Evolutionary conservation across 2,113 vertebrate genomes (phyloP).

Genomic region (Colinus virginianus): DNA sequence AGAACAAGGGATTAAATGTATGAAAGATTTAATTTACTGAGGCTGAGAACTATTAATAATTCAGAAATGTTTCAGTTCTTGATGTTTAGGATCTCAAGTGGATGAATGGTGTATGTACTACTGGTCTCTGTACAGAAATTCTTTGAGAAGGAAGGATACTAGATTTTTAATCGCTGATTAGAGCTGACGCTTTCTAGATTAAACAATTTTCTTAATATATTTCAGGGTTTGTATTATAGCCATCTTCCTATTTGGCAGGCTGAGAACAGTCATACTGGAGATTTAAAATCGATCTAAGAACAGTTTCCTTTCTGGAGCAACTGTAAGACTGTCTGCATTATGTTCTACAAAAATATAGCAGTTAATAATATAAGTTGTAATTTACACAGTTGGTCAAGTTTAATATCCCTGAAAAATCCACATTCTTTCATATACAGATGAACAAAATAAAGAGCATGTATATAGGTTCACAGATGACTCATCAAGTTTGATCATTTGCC

Average conservation of each 20-base stretch:
- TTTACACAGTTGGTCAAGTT: not conserved
- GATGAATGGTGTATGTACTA: not conserved
- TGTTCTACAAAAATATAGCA: not conserved
- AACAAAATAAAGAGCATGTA: not conserved
- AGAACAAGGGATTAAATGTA: not conserved
- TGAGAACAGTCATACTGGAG: not conserved
- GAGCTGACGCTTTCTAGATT: conserved; percentile 9
- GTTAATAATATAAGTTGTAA: not conserved
- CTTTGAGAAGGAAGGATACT: not conserved
- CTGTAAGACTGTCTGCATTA: not conserved
- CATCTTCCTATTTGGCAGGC: not conserved
- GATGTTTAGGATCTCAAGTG: not conserved
- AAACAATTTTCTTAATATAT: not conserved
- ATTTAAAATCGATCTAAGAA: not conserved
- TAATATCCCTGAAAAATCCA: not conserved
- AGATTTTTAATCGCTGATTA: conserved; percentile 15
- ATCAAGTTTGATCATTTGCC: not conserved
- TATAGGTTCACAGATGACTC: not conserved
- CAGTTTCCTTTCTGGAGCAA: not conserved
- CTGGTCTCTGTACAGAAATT: not conserved
- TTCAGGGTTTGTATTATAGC: not conserved
- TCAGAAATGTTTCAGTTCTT: conserved; percentile 36
- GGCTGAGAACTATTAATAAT: conserved; percentile 50
- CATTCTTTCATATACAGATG: not conserved
- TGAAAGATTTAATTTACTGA: not conserved